A percentile compares a stretch with the other conserved stretches of the same genome.
Evolutionary conservation across 2,113 vertebrate species (phyloP).

Genomic region (Cyanocitta stelleri): DNA sequence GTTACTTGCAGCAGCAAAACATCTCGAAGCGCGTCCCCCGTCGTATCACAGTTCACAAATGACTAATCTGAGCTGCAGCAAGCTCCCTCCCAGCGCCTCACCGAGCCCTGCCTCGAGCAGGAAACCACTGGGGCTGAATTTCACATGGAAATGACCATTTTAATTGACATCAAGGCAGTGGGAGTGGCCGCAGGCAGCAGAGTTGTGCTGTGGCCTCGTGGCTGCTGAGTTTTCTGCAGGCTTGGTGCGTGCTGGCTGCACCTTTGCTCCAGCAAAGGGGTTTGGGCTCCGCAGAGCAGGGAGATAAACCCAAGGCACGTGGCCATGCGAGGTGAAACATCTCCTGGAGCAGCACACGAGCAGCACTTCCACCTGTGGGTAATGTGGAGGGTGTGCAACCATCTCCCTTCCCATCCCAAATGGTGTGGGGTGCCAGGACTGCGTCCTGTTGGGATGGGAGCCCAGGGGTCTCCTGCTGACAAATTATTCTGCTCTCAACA

Average conservation of each 20-base stretch:
- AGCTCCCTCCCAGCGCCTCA: not conserved
- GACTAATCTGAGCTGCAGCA: not conserved
- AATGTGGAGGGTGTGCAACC: accelerated
- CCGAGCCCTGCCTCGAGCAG: not conserved
- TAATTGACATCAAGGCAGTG: not conserved
- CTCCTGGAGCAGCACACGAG: not conserved
- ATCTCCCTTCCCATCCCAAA: accelerated
- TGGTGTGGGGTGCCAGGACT: not conserved
- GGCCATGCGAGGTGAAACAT: not conserved
- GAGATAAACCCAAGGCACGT: not conserved
- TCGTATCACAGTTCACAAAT: not conserved
- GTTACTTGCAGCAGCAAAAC: not conserved
- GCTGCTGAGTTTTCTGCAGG: not conserved
- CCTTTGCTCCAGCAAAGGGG: not conserved
- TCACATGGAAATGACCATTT: not conserved
- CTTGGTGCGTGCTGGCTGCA: accelerated
- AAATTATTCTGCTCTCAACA: not conserved
- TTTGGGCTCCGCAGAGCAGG: not conserved
- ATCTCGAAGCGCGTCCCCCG: accelerated
- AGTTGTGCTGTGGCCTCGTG: not conserved
- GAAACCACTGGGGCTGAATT: not conserved
- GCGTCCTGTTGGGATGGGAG: not conserved
- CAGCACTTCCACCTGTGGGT: not conserved
- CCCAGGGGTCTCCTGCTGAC: not conserved
- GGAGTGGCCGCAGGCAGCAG: not conserved